These are phyloP conservation scores for Danaus chrysippus DNA, from an alignment of 2,888 invertebrate species.

Conservation along the genomic window DNA sequence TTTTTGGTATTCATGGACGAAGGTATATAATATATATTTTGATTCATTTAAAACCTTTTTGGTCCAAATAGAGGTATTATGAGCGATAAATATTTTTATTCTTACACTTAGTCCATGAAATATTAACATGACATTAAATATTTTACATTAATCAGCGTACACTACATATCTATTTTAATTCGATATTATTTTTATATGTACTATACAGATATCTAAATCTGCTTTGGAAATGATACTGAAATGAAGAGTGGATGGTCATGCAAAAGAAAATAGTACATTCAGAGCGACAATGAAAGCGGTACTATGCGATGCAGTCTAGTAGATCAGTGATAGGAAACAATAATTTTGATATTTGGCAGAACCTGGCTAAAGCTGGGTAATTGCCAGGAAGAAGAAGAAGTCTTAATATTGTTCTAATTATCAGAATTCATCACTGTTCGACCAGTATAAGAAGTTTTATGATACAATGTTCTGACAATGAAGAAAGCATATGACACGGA, in stretches of 20 bases:
- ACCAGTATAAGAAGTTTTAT: too few relatives aligned
- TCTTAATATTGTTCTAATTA: not conserved
- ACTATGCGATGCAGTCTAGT: slow-evolving; percentile 42
- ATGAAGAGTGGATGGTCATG: slow-evolving; percentile 32
- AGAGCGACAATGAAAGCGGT: slow-evolving; percentile 58
- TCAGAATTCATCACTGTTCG: not conserved
- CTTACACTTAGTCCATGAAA: not conserved
- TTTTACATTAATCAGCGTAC: slow-evolving; percentile 25
- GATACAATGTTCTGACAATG: not conserved
- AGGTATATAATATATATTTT: not conserved
- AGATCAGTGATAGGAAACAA: not conserved
- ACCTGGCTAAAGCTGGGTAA: too few relatives aligned
- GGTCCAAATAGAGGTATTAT: too few relatives aligned
- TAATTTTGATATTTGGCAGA: too few relatives aligned
- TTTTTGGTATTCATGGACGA: slow-evolving; percentile 6
- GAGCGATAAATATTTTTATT: too few relatives aligned
- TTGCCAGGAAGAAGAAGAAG: too few relatives aligned
- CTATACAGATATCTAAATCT: slow-evolving; percentile 26
- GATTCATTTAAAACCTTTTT: too few relatives aligned
- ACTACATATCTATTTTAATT: slow-evolving; percentile 22
- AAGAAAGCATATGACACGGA: not conserved
- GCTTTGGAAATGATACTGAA: slow-evolving; percentile 41
- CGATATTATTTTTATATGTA: slow-evolving; percentile 16
- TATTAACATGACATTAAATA: not conserved
- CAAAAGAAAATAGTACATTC: slow-evolving; percentile 33